Conservation (phyloP, 2,888 invertebrate species). For the Ectemnius cavifrons region DNA sequence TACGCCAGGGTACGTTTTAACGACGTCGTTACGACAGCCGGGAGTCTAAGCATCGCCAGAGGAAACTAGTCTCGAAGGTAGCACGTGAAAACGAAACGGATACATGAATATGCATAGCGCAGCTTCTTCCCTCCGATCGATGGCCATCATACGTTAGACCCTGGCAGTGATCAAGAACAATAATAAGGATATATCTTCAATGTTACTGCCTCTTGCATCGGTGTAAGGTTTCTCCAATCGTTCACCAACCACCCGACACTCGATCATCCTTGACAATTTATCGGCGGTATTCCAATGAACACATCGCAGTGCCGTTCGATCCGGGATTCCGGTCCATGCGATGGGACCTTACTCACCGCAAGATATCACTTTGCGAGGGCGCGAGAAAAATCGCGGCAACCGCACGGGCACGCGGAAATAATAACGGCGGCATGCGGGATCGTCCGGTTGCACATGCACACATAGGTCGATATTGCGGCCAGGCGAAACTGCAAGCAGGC, state of each 20-base stretch:
- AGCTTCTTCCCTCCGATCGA: conserved; percentile 1
- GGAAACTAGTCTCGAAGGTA: conserved; percentile 17
- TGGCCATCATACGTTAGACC: conserved; percentile 1
- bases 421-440: conserved; percentile 34
- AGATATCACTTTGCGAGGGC: too few species aligned
- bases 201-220: background rate
- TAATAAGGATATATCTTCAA: conserved; percentile 14
- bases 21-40: conserved; percentile 54
- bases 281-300: background rate
- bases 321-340: too few species aligned
- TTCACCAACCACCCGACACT: background rate
- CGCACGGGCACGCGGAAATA: conserved; percentile 28
- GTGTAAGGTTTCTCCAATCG: background rate
- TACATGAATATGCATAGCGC: conserved; percentile 29
- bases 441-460: conserved; percentile 23
- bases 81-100: conserved; percentile 9
- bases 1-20: conserved; percentile 45
- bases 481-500: conserved; percentile 28
- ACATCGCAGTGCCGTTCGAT: too few species aligned
- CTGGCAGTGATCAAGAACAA: conserved; percentile 6
- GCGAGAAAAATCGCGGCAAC: conserved; percentile 13
- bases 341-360: too few species aligned
- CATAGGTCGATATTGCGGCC: conserved; percentile 21
- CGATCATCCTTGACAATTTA: background rate
- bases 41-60: conserved; percentile 34